Percentiles rank a stretch among this genome's conserved stretches.
These are phyloP conservation scores for Unio pictorum DNA, from an alignment of 2,888 invertebrate genomes.

Conservation along the genomic window DNA sequence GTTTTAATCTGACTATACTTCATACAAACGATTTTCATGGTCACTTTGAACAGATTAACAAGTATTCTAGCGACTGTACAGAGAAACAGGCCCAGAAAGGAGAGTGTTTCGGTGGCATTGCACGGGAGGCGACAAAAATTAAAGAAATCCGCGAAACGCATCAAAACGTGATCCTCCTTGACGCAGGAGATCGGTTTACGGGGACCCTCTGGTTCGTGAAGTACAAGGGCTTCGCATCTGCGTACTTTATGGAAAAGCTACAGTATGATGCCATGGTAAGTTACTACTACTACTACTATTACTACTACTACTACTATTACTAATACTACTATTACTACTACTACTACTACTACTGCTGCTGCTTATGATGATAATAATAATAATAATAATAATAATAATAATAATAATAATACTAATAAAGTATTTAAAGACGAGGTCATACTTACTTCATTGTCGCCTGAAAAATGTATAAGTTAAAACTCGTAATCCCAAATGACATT, in stretches of 20 bases:
- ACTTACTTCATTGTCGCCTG: too few relatives aligned
- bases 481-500: too few relatives aligned
- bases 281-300: background rate
- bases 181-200: constrained; percentile 93
- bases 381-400: too few relatives aligned
- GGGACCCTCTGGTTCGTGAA: constrained; percentile 90
- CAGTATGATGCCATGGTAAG: constrained; percentile 83
- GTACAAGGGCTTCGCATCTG: constrained; percentile 85
- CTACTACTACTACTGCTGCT: too few relatives aligned
- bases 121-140: constrained; percentile 73
- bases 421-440: too few relatives aligned
- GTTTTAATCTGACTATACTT: constrained; percentile 81
- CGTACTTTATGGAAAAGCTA: constrained; percentile 84
- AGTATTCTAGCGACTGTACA: constrained; percentile 77
- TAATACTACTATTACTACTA: too few relatives aligned
- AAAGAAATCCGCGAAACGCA: constrained; percentile 33
- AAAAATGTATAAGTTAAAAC: too few relatives aligned
- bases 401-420: background rate
- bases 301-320: too few relatives aligned
- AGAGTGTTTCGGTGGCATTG: constrained; percentile 88
- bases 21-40: constrained; percentile 95
- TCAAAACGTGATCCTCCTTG: constrained; percentile 82
- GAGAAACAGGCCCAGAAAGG: constrained; percentile 64
- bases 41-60: constrained; percentile 84
- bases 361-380: too few relatives aligned